A percentile compares a stretch with the other conserved stretches of the same genome.
These are phyloP conservation scores for Channallabes apus DNA, from an alignment of 2,797 vertebrate genomes.

Conservation along the genomic window DNA sequence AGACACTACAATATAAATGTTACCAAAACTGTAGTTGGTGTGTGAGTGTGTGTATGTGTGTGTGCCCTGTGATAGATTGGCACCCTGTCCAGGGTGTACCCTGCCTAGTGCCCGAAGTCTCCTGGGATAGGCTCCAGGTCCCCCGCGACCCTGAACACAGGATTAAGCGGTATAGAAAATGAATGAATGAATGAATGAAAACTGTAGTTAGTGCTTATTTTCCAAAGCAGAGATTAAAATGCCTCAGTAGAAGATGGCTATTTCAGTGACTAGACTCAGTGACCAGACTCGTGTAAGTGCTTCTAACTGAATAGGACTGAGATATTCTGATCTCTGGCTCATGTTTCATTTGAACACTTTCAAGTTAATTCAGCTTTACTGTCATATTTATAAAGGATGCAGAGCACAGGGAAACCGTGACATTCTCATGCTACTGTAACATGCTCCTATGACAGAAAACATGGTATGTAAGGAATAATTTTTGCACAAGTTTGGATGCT, in stretches of 20 bases:
- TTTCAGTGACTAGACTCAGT: neutral
- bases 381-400: neutral
- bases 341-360: neutral
- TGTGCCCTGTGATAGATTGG: too few species aligned
- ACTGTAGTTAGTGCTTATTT: neutral
- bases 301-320: neutral
- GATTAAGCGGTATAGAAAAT: too few species aligned
- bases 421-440: neutral
- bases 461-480: neutral
- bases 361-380: neutral
- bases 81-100: too few species aligned
- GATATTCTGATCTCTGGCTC: neutral
- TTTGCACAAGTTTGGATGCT: neutral
- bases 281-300: neutral
- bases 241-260: neutral
- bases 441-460: neutral
- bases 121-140: too few species aligned
- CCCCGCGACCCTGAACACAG: too few species aligned
- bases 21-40: neutral
- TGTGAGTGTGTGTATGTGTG: too few species aligned
- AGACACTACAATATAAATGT: neutral
- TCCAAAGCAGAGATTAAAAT: neutral
- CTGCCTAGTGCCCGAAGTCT: too few species aligned
- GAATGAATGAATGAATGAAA: too few species aligned
- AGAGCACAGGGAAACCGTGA: neutral